Evolutionary conservation across 2,113 vertebrate species (phyloP), one percentile per base, ranked within the genome.

Genomic region (Lycaon pictus): DNA sequence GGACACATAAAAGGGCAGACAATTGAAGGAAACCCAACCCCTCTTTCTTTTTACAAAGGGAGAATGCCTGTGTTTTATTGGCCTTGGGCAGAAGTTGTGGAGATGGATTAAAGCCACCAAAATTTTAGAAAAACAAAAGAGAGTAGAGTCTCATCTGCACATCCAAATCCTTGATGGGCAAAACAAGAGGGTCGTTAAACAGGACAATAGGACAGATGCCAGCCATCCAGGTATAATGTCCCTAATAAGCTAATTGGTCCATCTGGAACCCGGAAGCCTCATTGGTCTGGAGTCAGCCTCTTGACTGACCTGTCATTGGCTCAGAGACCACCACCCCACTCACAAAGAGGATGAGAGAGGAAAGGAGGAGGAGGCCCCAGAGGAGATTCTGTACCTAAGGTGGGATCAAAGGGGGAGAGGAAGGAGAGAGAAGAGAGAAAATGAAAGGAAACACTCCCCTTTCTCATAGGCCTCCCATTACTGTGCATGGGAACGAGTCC

Each of bases 1-100:
- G 96, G 82, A 97, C 82, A 95, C 90, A 97, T 77, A 98, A 98
- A 97, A 96, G 69, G 79, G 92, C 87, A 97, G 92, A 98, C 98
- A 98, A 98, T 97, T 97, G 93, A 95, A 98, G 97, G 97, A 98
- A 98, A 97, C 96, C 98, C 96, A 98, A 93, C 98, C 97, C 96
- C 79, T 97, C 80, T 93, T 91, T 95, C 81, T 97, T 95, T 97
- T 98, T 93, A 97, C 93, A 95, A 90, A 97, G 48, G 48, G 82
- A 96, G 86, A 97, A 96, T 96, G 83, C 43, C 94, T 82, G 51
- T 83, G 53, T 92, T 96, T 96, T 95, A 93, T 93, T 98, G 96
- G 97, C 79, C 23, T 95, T 74, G 62, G 53, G 35, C 67, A 96
- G 80, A 96, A 97, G 89, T 93, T 87, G 20, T 87, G 88, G 7